Conservation (phyloP, 1,140 invertebrate species). For the Wasmannia auropunctata region DNA sequence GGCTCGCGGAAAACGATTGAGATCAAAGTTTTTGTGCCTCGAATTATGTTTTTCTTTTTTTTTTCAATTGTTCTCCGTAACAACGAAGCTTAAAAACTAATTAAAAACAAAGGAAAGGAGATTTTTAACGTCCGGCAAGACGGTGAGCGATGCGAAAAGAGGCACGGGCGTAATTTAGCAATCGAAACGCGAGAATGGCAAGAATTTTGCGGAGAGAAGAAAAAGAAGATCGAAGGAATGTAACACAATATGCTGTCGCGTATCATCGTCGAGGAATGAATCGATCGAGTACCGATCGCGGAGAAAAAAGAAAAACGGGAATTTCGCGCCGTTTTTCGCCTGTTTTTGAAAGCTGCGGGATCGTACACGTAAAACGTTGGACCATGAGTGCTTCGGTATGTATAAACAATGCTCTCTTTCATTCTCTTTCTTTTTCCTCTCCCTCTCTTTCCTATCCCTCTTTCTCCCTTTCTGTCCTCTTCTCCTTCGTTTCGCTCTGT, state of each 20-base stretch:
- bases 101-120: not conserved
- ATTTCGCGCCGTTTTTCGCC: not conserved
- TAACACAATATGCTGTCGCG: not conserved
- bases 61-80: slow-evolving; percentile 10
- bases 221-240: slow-evolving; percentile 26
- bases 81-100: slow-evolving; percentile 33
- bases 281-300: not conserved
- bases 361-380: not conserved
- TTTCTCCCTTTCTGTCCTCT: slow-evolving; percentile 1
- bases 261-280: not conserved
- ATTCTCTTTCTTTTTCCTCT: not conserved
- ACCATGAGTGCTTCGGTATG: slow-evolving; percentile 22
- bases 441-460: slow-evolving; percentile 20
- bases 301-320: not conserved
- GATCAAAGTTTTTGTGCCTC: slow-evolving; percentile 43
- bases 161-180: slow-evolving; percentile 7
- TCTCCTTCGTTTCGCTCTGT: slow-evolving; percentile 44
- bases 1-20: slow-evolving; percentile 46
- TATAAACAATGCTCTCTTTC: slow-evolving; percentile 33
- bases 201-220: slow-evolving; percentile 14
- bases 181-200: not conserved
- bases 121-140: not conserved
- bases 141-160: slow-evolving; percentile 27
- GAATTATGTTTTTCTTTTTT: slow-evolving; percentile 45
- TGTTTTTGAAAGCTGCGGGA: not conserved